These are phyloP conservation scores for Sebastes goodei DNA, from an alignment of 2,797 vertebrate genomes.

Conservation along the genomic window DNA sequence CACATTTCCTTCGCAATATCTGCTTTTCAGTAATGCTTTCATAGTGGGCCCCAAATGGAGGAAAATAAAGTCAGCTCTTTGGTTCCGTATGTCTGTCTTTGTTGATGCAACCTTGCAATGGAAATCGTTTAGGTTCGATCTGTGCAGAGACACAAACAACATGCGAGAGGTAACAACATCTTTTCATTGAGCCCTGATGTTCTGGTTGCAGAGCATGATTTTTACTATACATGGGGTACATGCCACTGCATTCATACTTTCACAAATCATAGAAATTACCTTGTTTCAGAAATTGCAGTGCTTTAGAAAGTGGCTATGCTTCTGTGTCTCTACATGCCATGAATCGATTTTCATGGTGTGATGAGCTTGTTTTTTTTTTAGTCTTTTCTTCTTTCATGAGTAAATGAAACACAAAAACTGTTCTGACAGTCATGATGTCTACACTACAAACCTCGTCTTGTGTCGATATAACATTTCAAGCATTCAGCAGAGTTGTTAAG, in stretches of 20 bases:
- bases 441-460: background rate
- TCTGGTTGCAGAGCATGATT: background rate
- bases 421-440: background rate
- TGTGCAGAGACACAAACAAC: conserved; percentile 1
- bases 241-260: background rate
- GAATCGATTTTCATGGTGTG: background rate
- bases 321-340: background rate
- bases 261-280: background rate
- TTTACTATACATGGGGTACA: background rate
- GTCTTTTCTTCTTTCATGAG: background rate
- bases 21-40: background rate
- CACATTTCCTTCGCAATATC: background rate
- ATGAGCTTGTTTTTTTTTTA: background rate
- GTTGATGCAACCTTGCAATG: conserved; percentile 4
- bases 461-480: background rate
- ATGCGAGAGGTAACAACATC: background rate
- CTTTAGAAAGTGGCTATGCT: background rate
- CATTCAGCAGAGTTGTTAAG: background rate
- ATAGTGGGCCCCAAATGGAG: background rate
- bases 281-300: background rate
- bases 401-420: background rate
- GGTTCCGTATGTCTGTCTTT: background rate
- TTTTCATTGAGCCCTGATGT: background rate
- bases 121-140: conserved; percentile 6
- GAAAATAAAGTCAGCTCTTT: background rate